phyloP scores from a whole-genome alignment of 2,113 vertebrate genomes.

The Bufo bufo region DNA sequence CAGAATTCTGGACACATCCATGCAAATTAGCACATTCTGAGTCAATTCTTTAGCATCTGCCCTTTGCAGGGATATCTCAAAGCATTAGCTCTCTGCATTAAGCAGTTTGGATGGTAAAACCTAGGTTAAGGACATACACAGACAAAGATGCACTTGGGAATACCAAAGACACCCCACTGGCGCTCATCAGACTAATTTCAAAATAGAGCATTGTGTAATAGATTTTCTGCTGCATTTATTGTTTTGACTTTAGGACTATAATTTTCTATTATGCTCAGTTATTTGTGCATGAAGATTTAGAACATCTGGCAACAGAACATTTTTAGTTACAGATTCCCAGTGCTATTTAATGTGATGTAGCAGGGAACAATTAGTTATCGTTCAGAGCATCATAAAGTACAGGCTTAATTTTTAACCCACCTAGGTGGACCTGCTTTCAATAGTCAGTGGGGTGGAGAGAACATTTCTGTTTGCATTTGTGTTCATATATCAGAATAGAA shows the following conservation, averaged over 20 bases:
- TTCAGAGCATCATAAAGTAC: background rate
- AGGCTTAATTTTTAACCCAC: background rate
- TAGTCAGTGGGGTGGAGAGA: background rate
- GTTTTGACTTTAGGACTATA: conserved; percentile 30
- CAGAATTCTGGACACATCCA: conserved; percentile 46
- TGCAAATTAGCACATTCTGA: conserved; percentile 50
- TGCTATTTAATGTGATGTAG: conserved; percentile 8
- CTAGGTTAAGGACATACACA: conserved; percentile 50
- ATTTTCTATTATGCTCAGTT: conserved; percentile 36
- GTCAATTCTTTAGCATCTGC: conserved; percentile 54
- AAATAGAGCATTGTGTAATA: conserved; percentile 37
- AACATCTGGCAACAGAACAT: conserved; percentile 34
- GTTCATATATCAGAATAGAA: background rate
- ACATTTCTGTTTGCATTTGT: background rate
- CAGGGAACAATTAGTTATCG: conserved; percentile 12
- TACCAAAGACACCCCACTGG: conserved; percentile 34
- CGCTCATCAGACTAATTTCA: conserved; percentile 42
- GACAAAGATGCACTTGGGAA: conserved; percentile 51
- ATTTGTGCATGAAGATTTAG: conserved; percentile 29
- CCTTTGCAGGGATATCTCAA: conserved; percentile 54
- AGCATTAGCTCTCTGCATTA: conserved; percentile 53
- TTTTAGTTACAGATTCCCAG: conserved; percentile 34
- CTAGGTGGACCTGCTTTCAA: background rate
- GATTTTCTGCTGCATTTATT: conserved; percentile 38
- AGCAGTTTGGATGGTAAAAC: conserved; percentile 49